phyloP scores from a whole-genome alignment of 2,113 vertebrate genomes.

The Telmatochromis sp. region DNA sequence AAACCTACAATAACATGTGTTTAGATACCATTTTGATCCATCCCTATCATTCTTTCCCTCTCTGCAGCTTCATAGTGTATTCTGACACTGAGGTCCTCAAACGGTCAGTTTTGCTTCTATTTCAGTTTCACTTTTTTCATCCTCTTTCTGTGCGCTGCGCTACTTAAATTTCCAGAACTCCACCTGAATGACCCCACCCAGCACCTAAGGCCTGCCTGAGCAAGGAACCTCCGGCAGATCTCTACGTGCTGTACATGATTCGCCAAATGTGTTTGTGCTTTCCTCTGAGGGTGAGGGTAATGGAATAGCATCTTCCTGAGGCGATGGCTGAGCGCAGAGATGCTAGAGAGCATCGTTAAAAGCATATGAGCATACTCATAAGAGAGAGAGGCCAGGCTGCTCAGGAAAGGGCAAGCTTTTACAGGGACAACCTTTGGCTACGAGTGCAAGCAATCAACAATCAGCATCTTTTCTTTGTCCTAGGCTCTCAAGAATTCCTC shows the following conservation, averaged over 20 bases:
- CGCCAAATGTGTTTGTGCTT: constrained; percentile 26
- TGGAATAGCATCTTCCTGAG: constrained; percentile 38
- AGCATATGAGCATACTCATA: constrained; percentile 44
- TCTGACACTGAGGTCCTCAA: not conserved
- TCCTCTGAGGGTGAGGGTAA: constrained; percentile 6
- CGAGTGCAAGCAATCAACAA: constrained; percentile 56
- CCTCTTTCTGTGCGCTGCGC: not conserved
- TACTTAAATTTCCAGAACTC: not conserved
- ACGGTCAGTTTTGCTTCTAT: not conserved
- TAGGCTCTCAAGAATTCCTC: constrained; percentile 16
- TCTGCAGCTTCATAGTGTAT: not conserved
- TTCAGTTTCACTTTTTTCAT: not conserved
- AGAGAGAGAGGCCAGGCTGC: constrained; percentile 32
- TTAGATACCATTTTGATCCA: not conserved
- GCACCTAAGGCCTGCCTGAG: not conserved
- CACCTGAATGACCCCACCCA: constrained; percentile 10
- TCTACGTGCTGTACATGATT: not conserved
- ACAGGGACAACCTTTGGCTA: constrained; percentile 55
- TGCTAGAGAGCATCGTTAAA: constrained; percentile 55
- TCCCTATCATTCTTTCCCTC: not conserved
- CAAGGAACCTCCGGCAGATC: not conserved
- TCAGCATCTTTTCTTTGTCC: constrained; percentile 45
- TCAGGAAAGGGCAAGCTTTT: constrained; percentile 58
- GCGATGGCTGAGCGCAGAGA: constrained; percentile 21
- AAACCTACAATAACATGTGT: not conserved